Conservation (phyloP, 2,113 vertebrate genomes). For the Cyphomyrus plagiostoma region DNA sequence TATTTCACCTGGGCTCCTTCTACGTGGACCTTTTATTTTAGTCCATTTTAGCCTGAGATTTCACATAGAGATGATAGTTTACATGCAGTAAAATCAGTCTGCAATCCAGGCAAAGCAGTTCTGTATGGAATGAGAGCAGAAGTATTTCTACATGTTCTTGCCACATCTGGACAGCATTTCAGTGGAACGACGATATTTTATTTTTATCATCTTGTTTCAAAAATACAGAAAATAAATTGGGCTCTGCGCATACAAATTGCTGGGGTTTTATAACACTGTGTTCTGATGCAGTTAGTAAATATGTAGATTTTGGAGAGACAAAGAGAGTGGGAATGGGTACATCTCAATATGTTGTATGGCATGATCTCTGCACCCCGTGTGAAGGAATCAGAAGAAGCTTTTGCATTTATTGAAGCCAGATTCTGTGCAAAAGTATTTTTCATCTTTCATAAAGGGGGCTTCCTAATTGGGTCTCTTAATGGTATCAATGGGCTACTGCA, state of each 20-base stretch:
- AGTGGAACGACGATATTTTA: slow-evolving; percentile 52
- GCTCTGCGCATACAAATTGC: neutral
- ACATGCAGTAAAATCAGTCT: neutral
- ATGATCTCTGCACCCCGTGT: neutral
- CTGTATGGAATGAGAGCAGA: slow-evolving; percentile 19
- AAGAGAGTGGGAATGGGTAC: neutral
- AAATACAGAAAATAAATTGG: slow-evolving; percentile 23
- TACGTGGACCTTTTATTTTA: neutral
- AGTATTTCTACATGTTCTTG: slow-evolving; percentile 37
- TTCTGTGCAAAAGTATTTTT: slow-evolving; percentile 31
- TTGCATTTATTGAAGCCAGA: slow-evolving; percentile 51
- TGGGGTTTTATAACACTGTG: neutral
- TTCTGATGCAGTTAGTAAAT: neutral
- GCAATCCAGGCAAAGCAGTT: neutral
- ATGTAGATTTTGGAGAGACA: neutral
- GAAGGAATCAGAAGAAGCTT: neutral
- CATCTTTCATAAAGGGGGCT: neutral
- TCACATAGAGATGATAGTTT: neutral
- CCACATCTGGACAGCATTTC: slow-evolving; percentile 52
- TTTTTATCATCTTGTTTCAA: slow-evolving; percentile 57
- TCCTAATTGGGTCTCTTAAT: slow-evolving; percentile 34
- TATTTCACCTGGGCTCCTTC: neutral
- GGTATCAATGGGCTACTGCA: slow-evolving; percentile 35
- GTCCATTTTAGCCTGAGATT: neutral
- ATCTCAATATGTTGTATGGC: neutral